phyloP scores from a whole-genome alignment of 1,140 invertebrate genomes.

The Calliphora vicina region DNA sequence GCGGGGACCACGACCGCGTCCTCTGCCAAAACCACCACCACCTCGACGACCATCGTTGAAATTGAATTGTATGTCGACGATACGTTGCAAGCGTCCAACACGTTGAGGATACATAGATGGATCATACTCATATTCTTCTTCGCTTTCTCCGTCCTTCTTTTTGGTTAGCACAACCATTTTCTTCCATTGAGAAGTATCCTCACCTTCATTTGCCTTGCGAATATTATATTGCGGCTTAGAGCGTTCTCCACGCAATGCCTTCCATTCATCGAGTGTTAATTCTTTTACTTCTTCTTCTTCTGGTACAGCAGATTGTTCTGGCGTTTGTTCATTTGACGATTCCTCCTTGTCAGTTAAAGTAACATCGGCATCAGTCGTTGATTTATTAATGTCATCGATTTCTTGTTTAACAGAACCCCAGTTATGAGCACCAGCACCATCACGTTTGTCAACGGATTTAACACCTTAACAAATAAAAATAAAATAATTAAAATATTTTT shows the following conservation, averaged over 20 bases:
- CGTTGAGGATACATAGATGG: conserved; percentile 84
- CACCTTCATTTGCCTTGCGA: conserved; percentile 90
- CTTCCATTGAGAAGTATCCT: conserved; percentile 90
- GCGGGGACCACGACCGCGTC: conserved; percentile 59
- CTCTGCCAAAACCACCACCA: conserved; percentile 69
- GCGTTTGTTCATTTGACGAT: conserved; percentile 65
- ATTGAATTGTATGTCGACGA: conserved; percentile 89
- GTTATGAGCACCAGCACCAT: conserved; percentile 92
- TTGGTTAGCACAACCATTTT: conserved; percentile 75
- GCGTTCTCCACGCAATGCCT: conserved; percentile 77
- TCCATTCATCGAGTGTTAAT: conserved; percentile 89
- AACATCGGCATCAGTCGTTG: conserved; percentile 47
- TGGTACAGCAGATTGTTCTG: conserved; percentile 62
- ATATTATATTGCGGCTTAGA: conserved; percentile 87
- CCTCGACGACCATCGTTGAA: conserved; percentile 83
- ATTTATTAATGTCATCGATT: conserved; percentile 75
- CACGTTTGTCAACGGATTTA: conserved; percentile 92
- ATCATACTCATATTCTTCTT: conserved; percentile 76
- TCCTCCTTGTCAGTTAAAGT: conserved; percentile 51
- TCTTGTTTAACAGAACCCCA: conserved; percentile 95
- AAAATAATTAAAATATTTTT: too few relatives aligned
- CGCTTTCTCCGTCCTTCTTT: conserved; percentile 68
- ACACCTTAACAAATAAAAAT: conserved; percentile 70
- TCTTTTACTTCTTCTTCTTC: conserved; percentile 80
- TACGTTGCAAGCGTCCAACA: conserved; percentile 85